Conservation (phyloP, 1,140 invertebrate species). For the Drosophila suzukii region DNA sequence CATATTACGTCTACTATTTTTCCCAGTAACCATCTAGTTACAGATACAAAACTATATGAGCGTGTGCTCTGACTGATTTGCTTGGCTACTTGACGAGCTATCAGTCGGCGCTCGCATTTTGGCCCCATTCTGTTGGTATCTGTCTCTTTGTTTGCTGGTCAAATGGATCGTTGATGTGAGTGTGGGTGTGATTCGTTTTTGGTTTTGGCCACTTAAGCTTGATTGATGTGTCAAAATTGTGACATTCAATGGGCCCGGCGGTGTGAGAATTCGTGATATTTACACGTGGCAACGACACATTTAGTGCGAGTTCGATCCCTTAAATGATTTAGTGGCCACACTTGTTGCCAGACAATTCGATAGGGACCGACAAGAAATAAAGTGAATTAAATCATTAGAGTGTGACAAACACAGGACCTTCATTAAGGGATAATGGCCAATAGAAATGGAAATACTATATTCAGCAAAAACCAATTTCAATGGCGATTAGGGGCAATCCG, state of each 20-base stretch:
- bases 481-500: slow-evolving; percentile 27
- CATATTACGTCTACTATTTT: background rate
- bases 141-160: slow-evolving; percentile 1
- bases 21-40: slow-evolving; percentile 3
- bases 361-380: slow-evolving; percentile 17
- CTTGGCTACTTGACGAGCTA: slow-evolving; percentile 45
- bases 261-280: slow-evolving; percentile 37
- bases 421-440: slow-evolving; percentile 33
- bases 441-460: slow-evolving; percentile 12
- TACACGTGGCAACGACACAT: slow-evolving; percentile 25
- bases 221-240: slow-evolving; percentile 65
- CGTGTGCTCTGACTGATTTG: slow-evolving; percentile 53
- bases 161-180: slow-evolving; percentile 1
- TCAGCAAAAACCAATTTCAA: slow-evolving; percentile 20
- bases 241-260: slow-evolving; percentile 14
- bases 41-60: slow-evolving; percentile 24
- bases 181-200: slow-evolving; percentile 5
- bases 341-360: slow-evolving; percentile 32
- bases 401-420: slow-evolving; percentile 37
- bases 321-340: slow-evolving; percentile 47
- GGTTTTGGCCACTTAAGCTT: slow-evolving; percentile 56
- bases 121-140: background rate
- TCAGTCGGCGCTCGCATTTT: slow-evolving; percentile 13
- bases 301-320: slow-evolving; percentile 4
- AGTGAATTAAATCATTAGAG: slow-evolving; percentile 48